Base-by-base conservation (phyloP, 1,140 invertebrate genomes). In the Microplitis mediator region DNA sequence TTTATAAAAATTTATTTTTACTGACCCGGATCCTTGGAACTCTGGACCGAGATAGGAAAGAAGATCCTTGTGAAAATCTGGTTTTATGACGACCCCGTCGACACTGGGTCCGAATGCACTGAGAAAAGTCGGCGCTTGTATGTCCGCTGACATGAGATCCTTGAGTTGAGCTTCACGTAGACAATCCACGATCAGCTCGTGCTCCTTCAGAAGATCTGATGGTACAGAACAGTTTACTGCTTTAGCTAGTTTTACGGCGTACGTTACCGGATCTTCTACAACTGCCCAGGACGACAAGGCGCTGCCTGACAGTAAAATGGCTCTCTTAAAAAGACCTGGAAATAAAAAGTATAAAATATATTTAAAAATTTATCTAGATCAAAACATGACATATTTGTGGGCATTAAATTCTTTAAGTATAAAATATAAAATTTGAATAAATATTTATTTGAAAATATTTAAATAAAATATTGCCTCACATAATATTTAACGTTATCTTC, bases 281-380 rank as follows among this genome's bases (percentile, higher is more conserved):
- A 97, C 88, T 0, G 97, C 97, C 97, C 95, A 99, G 0, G 94
- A 95, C 58, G 95, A 95, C 9, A 98, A 87, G 0, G 97, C 97
- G 14, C 97, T 98, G 6, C 97, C 97, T 3, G 95, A 97, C 80
- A 98, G 89, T 4, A 98, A 88, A 69, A 98, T 93, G 4, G 95
- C 94, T 74, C 96, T 91, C 76, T 97, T 95, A 84, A 99, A 98
- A 4, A 98, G 87, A 75, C 93, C 94, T 93, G 86, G 2, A 76
- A 76, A 71, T 2, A 61, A 67, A 71, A 60, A 71, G 60, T 34
- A 5, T 23, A 35, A 68, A 45, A 4, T 45, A 45, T 45, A 45
- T 45, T 45, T 6, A 45, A 9, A 45, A 9, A 45, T 45, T 45
- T 6, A 45, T 45, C 39, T 11, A 11, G 39, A 45, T 45, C 11